A percentile compares a stretch with the other conserved stretches of the same genome.
These are phyloP conservation scores for Pseudobourletiella spinata DNA, from an alignment of 1,140 invertebrate genomes.

Conservation along the genomic window DNA sequence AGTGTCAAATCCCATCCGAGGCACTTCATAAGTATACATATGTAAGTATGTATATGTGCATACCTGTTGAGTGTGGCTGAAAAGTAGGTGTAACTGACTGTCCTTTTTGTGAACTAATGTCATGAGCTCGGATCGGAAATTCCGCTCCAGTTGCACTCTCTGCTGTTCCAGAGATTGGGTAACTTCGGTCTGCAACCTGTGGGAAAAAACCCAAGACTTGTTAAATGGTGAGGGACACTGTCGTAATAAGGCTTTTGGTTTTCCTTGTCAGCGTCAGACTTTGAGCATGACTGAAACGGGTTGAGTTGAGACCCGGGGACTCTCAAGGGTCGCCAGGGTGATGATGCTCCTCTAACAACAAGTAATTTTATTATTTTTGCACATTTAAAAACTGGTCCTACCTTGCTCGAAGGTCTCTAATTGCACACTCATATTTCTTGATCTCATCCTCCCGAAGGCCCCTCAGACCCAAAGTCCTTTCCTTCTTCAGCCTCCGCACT, in stretches of 20 bases:
- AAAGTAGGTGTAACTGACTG: conserved; percentile 23
- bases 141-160: conserved; percentile 22
- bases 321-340: too few species aligned
- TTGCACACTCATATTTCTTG: conserved; percentile 19
- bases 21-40: too few species aligned
- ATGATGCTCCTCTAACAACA: too few species aligned
- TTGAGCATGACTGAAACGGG: too few species aligned
- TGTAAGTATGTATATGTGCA: too few species aligned
- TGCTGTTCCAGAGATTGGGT: conserved; percentile 18
- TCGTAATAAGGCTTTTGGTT: too few species aligned
- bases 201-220: neutral
- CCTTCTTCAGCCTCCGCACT: conserved; percentile 8
- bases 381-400: too few species aligned
- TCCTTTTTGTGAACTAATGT: conserved; percentile 24
- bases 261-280: too few species aligned
- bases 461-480: conserved; percentile 8
- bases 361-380: too few species aligned
- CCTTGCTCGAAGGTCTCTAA: conserved; percentile 23
- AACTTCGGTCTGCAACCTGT: conserved; percentile 20
- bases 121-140: conserved; percentile 23
- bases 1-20: too few species aligned
- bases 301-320: too few species aligned
- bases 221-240: too few species aligned
- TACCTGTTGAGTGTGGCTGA: conserved; percentile 22
- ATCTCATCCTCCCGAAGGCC: conserved; percentile 14